Evolutionary conservation across 2,113 vertebrate genomes (phyloP), one percentile per base, ranked within the genome.

Genomic region (Hylia prasina): DNA sequence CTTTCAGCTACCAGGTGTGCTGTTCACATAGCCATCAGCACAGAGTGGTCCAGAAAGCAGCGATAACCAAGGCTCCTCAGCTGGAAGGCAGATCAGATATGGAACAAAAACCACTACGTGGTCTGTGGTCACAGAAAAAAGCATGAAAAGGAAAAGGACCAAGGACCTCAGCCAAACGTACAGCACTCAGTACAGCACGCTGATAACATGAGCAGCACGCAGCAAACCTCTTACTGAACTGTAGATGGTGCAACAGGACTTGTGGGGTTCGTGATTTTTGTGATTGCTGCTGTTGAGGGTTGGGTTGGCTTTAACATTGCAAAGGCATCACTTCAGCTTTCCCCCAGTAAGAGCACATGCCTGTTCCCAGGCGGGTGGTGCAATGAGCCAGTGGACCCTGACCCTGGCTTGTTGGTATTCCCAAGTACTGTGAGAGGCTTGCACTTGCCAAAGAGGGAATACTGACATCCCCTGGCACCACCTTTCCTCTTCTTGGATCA

Each of bases 31-130:
- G 51, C 13, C 33, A 10, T 19, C 25, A 47, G 53, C 70, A 35
- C 10, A 0, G 7, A 53, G 37, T 2, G 5, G 39, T 54, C 19
- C 15, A 4, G 19, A 51, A 23, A 42, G 8, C 51, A 6, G 12
- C 1, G 1, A 8, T 17, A 37, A 16, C 39, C n/a, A 39, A n/a
- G 65, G 31, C 30, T 57, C 21, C 4, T 48, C 15, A 2, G 28
- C 2, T 27, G 44, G 27, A 30, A 78, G 30, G 27, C 20, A 68
- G 39, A 31, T 48, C 71, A 44, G 54, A 28, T 28, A 20, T 1
- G 15, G 12, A 69, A 42, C 60, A 53, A 44, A 63, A 30, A 33
- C 7, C 23, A 19, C 39, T 48, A 20, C 42, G 37, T 47, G 30
- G 9, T 48, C 53, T 57, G 58, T 39, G 15, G 13, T 37, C 23